Conservation (phyloP, 2,888 invertebrate species). For the Xanthostigma xanthostigma region DNA sequence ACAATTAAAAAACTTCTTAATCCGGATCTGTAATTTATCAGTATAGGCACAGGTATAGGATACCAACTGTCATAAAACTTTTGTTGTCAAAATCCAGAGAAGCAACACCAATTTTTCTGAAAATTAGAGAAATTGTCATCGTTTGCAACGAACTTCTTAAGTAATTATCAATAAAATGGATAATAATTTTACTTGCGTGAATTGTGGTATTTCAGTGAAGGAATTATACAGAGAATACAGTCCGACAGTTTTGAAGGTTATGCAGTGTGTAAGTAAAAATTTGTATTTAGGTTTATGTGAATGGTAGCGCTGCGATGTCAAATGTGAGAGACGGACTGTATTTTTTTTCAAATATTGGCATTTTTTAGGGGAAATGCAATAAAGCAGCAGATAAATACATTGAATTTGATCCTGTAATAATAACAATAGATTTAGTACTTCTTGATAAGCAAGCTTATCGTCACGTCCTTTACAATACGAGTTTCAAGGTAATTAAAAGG, state of each 20-base stretch:
- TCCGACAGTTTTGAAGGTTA: slow-evolving; percentile 53
- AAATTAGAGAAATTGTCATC: no score
- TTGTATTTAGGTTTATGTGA: no score
- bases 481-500: slow-evolving; percentile 47
- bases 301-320: no score
- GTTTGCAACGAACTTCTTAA: no score
- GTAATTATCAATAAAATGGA: no score
- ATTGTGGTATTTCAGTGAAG: slow-evolving; percentile 46
- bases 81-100: no score
- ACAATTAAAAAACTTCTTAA: no score
- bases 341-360: slow-evolving; percentile 4
- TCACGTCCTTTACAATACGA: slow-evolving; percentile 69
- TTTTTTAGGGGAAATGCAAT: slow-evolving; percentile 54
- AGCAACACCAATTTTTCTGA: no score
- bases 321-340: no score
- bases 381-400: slow-evolving; percentile 76
- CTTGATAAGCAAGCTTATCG: slow-evolving; percentile 69
- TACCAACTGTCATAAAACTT: no score
- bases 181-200: slow-evolving; percentile 36
- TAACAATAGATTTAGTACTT: slow-evolving; percentile 70
- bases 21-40: no score
- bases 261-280: slow-evolving; percentile 51
- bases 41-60: no score
- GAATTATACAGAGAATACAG: slow-evolving; percentile 56
- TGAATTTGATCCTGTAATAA: slow-evolving; percentile 79